Base-by-base conservation (phyloP, 2,113 vertebrate genomes). In the Felis chaus region DNA sequence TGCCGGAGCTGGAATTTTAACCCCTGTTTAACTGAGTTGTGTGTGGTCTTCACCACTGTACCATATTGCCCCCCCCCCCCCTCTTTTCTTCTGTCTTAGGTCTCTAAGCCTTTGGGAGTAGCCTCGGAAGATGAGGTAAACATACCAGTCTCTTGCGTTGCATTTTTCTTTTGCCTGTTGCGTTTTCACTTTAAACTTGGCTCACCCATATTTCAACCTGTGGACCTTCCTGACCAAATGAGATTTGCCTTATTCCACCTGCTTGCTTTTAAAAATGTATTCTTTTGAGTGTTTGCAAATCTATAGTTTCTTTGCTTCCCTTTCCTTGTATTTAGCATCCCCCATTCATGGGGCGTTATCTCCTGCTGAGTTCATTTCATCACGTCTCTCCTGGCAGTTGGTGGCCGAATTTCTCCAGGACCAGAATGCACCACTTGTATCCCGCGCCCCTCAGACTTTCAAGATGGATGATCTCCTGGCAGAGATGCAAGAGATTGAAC, bases 401-500 rank as follows among this genome's bases (percentile, higher is more conserved):
- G 99, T 99, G 96, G 99, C 99, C 91, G 99, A 99, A 98, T 99
- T 99, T 96, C 99, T 99, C 84, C 99, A 99, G 97, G 98, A 98
- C 23, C 99, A 99, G 96, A 98, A 98, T 98, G 99, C 91, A 33
- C 97, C 99, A 8, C 98, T 99, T 1, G 99, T 99, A 11, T 99
- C 99, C 45, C 99, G 99, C 2, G 99, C 99, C 23, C 99, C 99
- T 2, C 99, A 99, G 97, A 99, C 99, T 50, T 99, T 99, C 96
- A 99, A 99, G 98, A 99, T 99, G 99, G 99, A 99, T 93, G 99
- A 99, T 86, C 98, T 99, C 39, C 97, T 99, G 98, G 99, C 99
- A 45, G 99, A 99, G 98, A 99, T 99, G 99, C 99, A 99, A 97
- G 99, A 99, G 98, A 99, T 99, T 69, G 99, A 99, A 84, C 99